Conservation (phyloP, 2,113 vertebrate genomes). For the Colistium nudipinnis region DNA sequence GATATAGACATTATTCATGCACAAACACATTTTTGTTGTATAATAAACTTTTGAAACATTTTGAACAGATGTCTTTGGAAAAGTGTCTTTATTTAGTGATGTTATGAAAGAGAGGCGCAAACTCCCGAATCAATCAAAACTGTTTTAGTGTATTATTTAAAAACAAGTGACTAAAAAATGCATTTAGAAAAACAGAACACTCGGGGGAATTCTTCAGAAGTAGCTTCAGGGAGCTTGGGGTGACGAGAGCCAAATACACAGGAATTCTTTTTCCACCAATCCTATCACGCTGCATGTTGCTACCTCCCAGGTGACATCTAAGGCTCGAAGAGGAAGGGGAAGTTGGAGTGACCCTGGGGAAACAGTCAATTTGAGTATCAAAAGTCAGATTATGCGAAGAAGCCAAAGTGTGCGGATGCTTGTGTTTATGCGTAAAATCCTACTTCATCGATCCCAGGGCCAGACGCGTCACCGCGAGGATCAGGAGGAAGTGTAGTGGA, state of each 20-base stretch:
- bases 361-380: background rate
- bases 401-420: background rate
- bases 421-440: background rate
- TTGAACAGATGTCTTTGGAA: constrained; percentile 16
- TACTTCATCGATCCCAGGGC: constrained; percentile 75
- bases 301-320: constrained; percentile 39
- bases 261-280: background rate
- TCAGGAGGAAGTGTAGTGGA: constrained; percentile 64
- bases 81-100: constrained; percentile 57
- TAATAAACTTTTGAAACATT: constrained; percentile 29
- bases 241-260: background rate
- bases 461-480: constrained; percentile 77
- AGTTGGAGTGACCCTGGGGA: constrained; percentile 69
- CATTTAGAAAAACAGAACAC: background rate
- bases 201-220: background rate
- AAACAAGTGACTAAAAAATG: constrained; percentile 11
- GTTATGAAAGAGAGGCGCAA: background rate
- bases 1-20: background rate
- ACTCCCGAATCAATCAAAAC: constrained; percentile 23
- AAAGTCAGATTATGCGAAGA: background rate
- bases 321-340: constrained; percentile 79
- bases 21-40: background rate
- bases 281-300: too few relatives aligned
- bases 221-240: background rate
- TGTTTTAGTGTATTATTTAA: constrained; percentile 21